Percentiles rank a stretch among this genome's conserved stretches.
phyloP scores from a whole-genome alignment of 2,797 vertebrate genomes.

The Alcedo quadribrachys region DNA sequence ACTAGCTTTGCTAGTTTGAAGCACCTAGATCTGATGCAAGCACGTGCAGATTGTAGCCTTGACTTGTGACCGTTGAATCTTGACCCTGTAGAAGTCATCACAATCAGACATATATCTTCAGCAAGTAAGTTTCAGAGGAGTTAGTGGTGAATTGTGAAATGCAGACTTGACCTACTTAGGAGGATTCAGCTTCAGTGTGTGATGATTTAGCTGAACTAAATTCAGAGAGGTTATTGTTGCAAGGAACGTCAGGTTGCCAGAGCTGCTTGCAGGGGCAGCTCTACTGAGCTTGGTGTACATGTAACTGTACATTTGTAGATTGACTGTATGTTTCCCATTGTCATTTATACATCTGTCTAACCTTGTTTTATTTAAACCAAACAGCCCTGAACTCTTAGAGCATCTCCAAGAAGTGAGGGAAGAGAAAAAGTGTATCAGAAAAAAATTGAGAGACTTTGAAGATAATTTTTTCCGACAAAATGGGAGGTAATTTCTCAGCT shows the following conservation, averaged over 20 bases:
- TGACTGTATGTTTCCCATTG: not conserved
- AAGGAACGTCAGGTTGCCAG: not conserved
- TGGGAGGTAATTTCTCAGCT: conserved; percentile 85
- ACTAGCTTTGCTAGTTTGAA: not conserved
- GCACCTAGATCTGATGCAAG: not conserved
- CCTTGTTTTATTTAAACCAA: not conserved
- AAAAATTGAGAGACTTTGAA: conserved; percentile 95
- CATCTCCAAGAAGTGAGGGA: conserved; percentile 95
- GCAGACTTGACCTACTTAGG: not conserved
- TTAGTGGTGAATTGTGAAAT: not conserved
- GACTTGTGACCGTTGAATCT: not conserved
- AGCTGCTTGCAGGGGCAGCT: not conserved
- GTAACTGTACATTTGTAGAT: not conserved
- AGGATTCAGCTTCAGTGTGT: not conserved
- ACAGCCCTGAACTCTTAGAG: conserved; percentile 92
- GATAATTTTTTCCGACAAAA: conserved; percentile 96
- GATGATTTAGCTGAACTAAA: not conserved
- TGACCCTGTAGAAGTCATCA: not conserved
- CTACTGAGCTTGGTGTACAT: accelerated
- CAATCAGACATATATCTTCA: not conserved
- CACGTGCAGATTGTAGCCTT: not conserved
- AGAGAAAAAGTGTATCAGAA: conserved; percentile 95
- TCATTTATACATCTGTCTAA: not conserved
- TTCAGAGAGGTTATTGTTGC: not conserved
- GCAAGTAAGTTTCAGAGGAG: not conserved